These are phyloP conservation scores for Lathamus discolor DNA, from an alignment of 2,113 vertebrate species.

Conservation along the genomic window DNA sequence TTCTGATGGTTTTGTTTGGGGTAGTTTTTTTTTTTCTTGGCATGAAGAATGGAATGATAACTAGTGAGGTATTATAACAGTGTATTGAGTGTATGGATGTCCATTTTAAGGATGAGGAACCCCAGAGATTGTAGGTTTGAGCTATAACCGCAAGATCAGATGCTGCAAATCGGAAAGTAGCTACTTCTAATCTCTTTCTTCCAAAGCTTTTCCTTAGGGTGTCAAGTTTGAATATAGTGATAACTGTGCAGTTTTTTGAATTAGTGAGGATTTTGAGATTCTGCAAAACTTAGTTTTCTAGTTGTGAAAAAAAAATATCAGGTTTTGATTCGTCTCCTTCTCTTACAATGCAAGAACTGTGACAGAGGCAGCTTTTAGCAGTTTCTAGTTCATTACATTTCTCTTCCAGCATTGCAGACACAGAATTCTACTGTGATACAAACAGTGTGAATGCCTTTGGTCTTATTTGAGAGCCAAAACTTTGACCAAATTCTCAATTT, in stretches of 20 bases:
- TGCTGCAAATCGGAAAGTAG: neutral
- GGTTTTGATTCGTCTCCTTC: neutral
- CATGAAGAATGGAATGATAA: neutral
- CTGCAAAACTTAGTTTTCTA: neutral
- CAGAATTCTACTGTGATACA: neutral
- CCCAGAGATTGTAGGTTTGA: neutral
- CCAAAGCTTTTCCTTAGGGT: neutral
- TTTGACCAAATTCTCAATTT: neutral
- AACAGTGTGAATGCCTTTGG: neutral
- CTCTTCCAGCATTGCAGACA: neutral
- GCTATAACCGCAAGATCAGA: neutral
- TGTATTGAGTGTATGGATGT: neutral
- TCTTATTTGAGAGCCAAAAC: neutral
- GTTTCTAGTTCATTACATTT: neutral
- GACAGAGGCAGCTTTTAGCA: neutral
- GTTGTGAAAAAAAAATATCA: neutral
- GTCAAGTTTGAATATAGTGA: neutral
- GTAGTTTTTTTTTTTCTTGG: neutral
- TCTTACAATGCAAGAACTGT: neutral
- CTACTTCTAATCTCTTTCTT: neutral
- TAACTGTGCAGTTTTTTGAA: neutral
- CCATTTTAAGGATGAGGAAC: neutral
- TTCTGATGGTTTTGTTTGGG: neutral
- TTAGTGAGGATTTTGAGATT: neutral
- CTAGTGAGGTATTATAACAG: neutral